phyloP scores from a whole-genome alignment of 2,888 invertebrate species.

The Alcis repandata region DNA sequence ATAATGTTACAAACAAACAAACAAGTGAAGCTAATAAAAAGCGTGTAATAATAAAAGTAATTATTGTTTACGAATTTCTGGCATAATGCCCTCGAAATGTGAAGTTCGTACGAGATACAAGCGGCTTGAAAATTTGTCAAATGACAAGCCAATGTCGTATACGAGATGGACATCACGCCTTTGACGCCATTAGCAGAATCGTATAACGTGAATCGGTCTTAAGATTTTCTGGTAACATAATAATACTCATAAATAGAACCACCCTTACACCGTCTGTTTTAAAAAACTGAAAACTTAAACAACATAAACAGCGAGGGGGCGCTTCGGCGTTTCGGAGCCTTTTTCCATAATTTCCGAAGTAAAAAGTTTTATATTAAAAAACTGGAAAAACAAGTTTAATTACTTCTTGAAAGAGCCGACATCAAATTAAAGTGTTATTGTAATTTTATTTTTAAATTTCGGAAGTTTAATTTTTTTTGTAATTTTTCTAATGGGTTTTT shows the following conservation, averaged over 20 bases:
- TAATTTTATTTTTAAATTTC: constrained; percentile 54
- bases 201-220: too few species aligned
- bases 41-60: too few species aligned
- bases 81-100: too few species aligned
- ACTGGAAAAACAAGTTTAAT: constrained; percentile 78
- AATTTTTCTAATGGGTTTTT: constrained; percentile 42
- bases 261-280: constrained; percentile 7
- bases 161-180: too few species aligned
- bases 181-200: too few species aligned
- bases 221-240: neutral
- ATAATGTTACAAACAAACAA: too few species aligned
- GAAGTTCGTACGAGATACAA: too few species aligned
- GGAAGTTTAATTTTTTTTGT: constrained; percentile 46
- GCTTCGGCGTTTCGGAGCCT: constrained; percentile 34
- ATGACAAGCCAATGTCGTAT: too few species aligned
- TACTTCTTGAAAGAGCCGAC: constrained; percentile 64
- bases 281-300: constrained; percentile 40
- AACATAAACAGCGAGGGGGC: constrained; percentile 41
- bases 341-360: constrained; percentile 47
- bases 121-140: too few species aligned
- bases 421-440: constrained; percentile 73
- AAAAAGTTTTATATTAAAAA: constrained; percentile 80
- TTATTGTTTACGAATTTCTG: too few species aligned
- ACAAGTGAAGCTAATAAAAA: too few species aligned
- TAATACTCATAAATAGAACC: constrained; percentile 1